Conservation (phyloP, 2,888 invertebrate species). For the Agrochola litura region DNA sequence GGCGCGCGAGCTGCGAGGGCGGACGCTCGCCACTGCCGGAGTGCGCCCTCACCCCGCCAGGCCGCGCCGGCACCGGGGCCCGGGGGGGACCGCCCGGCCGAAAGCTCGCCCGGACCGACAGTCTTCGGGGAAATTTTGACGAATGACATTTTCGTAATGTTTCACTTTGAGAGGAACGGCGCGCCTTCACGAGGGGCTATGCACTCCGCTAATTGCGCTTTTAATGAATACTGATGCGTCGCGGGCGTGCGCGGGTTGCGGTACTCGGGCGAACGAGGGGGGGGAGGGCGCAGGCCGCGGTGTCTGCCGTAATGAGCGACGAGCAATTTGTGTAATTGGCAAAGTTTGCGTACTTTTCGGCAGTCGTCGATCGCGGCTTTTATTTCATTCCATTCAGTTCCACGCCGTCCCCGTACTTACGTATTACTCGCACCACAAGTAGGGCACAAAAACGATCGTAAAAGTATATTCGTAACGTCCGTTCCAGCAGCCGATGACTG, state of each 20-base stretch:
- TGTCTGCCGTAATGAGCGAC: constrained; percentile 64
- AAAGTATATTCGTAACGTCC: neutral
- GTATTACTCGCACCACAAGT: neutral
- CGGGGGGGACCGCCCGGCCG: constrained; percentile 15
- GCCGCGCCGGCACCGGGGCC: constrained; percentile 22
- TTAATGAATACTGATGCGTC: constrained; percentile 81
- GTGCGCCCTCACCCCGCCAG: constrained; percentile 52
- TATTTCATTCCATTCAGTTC: constrained; percentile 40
- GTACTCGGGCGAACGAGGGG: constrained; percentile 12
- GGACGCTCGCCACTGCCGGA: constrained; percentile 60
- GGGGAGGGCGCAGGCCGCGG: constrained; percentile 14
- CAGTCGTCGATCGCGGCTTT: constrained; percentile 61
- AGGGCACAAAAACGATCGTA: too few relatives aligned
- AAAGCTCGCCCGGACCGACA: constrained; percentile 65
- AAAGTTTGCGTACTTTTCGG: constrained; percentile 67
- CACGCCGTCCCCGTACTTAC: neutral
- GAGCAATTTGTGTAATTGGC: constrained; percentile 77
- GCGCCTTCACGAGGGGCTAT: constrained; percentile 69
- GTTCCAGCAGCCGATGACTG: neutral
- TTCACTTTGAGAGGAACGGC: constrained; percentile 75
- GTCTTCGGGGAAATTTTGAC: constrained; percentile 86
- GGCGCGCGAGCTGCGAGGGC: constrained; percentile 60
- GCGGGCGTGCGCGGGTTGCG: constrained; percentile 40
- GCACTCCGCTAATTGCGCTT: constrained; percentile 86
- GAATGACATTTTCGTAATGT: constrained; percentile 85